Evolutionary conservation across 2,888 invertebrate genomes (phyloP).

Genomic region (Drymonia ruficornis): DNA sequence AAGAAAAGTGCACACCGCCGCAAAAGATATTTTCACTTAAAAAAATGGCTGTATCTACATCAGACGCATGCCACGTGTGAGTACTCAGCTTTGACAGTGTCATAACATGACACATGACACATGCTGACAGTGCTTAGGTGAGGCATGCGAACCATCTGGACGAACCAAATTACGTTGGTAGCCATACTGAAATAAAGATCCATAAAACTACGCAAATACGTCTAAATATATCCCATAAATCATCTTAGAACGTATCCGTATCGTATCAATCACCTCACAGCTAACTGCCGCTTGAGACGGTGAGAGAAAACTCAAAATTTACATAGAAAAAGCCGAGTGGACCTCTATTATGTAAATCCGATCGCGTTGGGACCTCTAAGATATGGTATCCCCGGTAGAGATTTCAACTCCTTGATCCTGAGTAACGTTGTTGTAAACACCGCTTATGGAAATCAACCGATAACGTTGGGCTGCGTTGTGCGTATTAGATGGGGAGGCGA

Average conservation of each 20-base stretch:
- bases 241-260: conserved; percentile 58
- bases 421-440: conserved; percentile 62
- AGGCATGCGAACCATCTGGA: no score
- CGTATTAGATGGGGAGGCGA: no score
- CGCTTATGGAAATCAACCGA: conserved; percentile 61
- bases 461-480: conserved; percentile 15
- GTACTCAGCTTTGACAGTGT: no score
- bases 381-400: conserved; percentile 65
- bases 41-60: no score
- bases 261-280: conserved; percentile 67
- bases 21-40: no score
- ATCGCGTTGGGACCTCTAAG: conserved; percentile 68
- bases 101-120: no score
- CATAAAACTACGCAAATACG: neutral
- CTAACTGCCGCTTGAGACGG: conserved; percentile 52
- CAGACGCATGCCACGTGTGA: no score
- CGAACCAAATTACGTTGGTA: no score
- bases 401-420: conserved; percentile 65
- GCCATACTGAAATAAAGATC: no score
- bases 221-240: conserved; percentile 52
- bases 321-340: conserved; percentile 54
- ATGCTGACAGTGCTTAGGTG: no score
- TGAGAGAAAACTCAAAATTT: conserved; percentile 58
- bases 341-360: conserved; percentile 72
- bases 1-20: no score